Conservation (phyloP, 2,797 vertebrate species). For the Diceros bicornis region DNA sequence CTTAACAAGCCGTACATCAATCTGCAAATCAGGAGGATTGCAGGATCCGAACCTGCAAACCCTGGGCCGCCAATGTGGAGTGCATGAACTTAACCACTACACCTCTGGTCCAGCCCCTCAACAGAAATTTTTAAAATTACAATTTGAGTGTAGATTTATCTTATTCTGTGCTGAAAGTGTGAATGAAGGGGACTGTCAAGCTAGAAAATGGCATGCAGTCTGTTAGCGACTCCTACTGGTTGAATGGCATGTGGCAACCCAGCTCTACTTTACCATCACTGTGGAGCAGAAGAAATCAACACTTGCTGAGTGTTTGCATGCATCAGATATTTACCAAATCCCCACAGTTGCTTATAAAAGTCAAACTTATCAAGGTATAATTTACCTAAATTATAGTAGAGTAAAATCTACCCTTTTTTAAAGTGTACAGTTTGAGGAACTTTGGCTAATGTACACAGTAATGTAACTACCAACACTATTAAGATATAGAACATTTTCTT, state of each 20-base stretch:
- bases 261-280: not conserved
- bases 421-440: not conserved
- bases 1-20: too few relatives aligned
- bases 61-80: too few relatives aligned
- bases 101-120: not conserved
- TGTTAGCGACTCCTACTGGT: slow-evolving; percentile 17
- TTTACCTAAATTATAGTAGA: not conserved
- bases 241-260: not conserved
- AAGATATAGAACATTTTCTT: not conserved
- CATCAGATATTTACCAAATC: not conserved
- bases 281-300: not conserved
- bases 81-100: too few relatives aligned
- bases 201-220: not conserved
- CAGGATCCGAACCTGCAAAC: too few relatives aligned
- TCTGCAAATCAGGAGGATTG: too few relatives aligned
- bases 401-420: not conserved
- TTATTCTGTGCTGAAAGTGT: not conserved
- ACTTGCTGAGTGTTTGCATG: rapidly evolving
- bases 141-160: not conserved
- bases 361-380: not conserved
- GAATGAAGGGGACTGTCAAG: not conserved
- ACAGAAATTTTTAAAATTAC: not conserved
- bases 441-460: not conserved
- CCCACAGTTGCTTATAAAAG: not conserved
- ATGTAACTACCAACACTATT: not conserved